Evolutionary conservation across 30 jellyfish, hydroid and myxozoan genomes (phyloP).

Genomic region (Calvadosia cruxmelitensis): DNA sequence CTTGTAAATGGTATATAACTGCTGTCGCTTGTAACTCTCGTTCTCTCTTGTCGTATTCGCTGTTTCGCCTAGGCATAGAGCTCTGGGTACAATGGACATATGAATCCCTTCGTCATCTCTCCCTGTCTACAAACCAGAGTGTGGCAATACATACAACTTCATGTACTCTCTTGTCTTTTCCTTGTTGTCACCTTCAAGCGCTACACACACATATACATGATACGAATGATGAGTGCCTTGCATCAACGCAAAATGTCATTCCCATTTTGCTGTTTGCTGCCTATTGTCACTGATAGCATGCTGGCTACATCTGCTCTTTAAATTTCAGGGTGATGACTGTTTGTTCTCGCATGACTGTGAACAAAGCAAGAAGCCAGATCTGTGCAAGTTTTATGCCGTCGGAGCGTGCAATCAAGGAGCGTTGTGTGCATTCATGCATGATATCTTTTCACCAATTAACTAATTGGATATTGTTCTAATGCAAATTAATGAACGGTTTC

Average conservation of each 20-base stretch:
- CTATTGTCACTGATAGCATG: slow-evolving; percentile 8
- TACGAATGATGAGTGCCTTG: not conserved
- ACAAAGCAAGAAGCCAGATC: slow-evolving; percentile 27
- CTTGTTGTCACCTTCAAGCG: too few relatives aligned
- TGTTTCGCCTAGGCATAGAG: not conserved
- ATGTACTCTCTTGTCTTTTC: too few relatives aligned
- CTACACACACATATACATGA: too few relatives aligned
- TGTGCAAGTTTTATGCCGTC: slow-evolving; percentile 45
- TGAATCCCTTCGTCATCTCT: too few relatives aligned
- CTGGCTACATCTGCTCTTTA: slow-evolving; percentile 14
- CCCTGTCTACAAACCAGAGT: too few relatives aligned
- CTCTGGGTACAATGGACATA: too few relatives aligned
- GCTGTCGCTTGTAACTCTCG: too few relatives aligned
- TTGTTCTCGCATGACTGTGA: slow-evolving; percentile 34
- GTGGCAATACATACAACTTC: too few relatives aligned
- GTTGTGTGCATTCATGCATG: slow-evolving; percentile 44
- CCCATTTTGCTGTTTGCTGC: slow-evolving; percentile 3
- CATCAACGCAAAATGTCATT: not conserved
- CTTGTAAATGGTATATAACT: too few relatives aligned
- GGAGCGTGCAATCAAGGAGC: slow-evolving; percentile 30
- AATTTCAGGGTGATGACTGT: slow-evolving; percentile 45
- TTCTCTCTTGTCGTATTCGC: too few relatives aligned
- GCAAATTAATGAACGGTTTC: too few relatives aligned
- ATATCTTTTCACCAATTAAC: slow-evolving; percentile 47
- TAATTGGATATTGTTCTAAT: too few relatives aligned